phyloP scores from a whole-genome alignment of 2,797 vertebrate species.

The Austrolebias charrua region DNA sequence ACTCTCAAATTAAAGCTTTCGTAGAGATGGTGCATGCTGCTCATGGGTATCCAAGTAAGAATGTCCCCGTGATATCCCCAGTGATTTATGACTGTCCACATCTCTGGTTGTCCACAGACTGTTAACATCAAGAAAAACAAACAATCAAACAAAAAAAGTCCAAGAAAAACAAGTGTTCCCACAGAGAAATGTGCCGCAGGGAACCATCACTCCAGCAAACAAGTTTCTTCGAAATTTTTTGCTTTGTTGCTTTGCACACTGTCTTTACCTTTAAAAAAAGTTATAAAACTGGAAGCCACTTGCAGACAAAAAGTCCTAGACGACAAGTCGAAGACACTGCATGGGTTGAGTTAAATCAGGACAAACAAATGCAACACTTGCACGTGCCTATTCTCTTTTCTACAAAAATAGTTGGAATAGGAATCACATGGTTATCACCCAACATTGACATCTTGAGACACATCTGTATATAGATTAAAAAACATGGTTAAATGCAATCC shows the following conservation, averaged over 20 bases:
- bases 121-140: slow-evolving; percentile 24
- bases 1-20: slow-evolving; percentile 78
- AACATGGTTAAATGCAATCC: slow-evolving; percentile 76
- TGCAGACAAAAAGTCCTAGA: slow-evolving; percentile 77
- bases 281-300: slow-evolving; percentile 84
- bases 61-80: slow-evolving; percentile 51
- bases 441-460: slow-evolving; percentile 80
- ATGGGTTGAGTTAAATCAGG: slow-evolving; percentile 54
- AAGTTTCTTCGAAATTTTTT: slow-evolving; percentile 69
- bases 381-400: slow-evolving; percentile 71
- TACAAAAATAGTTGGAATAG: slow-evolving; percentile 83
- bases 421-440: slow-evolving; percentile 76
- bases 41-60: slow-evolving; percentile 59
- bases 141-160: slow-evolving; percentile 30
- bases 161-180: slow-evolving; percentile 55
- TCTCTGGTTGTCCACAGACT: slow-evolving; percentile 53
- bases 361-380: slow-evolving; percentile 70
- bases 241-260: slow-evolving; percentile 69
- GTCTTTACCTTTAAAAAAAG: slow-evolving; percentile 74
- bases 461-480: slow-evolving; percentile 69
- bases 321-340: slow-evolving; percentile 62
- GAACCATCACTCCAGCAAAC: slow-evolving; percentile 66
- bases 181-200: slow-evolving; percentile 68
- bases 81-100: slow-evolving; percentile 71
- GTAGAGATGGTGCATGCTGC: slow-evolving; percentile 58